phyloP scores from a whole-genome alignment of 2,797 vertebrate species.

The Sebastes paucispinis region DNA sequence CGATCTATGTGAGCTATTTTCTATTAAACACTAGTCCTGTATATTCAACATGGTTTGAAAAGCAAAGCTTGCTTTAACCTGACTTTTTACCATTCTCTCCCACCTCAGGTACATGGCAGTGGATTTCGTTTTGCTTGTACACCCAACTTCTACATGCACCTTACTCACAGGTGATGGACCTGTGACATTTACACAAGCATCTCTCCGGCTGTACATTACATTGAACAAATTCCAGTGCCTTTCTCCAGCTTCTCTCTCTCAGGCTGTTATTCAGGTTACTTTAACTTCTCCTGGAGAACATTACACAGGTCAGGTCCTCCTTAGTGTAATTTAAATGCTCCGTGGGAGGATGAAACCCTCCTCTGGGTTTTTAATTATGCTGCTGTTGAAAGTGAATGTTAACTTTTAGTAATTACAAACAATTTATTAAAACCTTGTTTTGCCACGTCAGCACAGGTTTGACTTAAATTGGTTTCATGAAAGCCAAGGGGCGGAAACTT shows the following conservation, averaged over 20 bases:
- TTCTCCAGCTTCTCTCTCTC: background rate
- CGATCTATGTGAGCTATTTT: background rate
- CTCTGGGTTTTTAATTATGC: background rate
- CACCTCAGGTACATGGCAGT: background rate
- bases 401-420: background rate
- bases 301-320: background rate
- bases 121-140: background rate
- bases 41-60: background rate
- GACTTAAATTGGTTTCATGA: background rate
- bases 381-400: background rate
- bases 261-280: background rate
- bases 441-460: background rate
- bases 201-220: background rate
- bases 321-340: background rate
- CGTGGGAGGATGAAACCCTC: background rate
- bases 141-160: background rate
- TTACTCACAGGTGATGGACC: background rate
- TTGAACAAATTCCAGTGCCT: background rate
- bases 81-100: background rate
- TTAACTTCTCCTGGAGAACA: background rate
- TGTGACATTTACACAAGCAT: conserved; percentile 2
- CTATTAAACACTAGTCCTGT: background rate
- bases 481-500: background rate
- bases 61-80: background rate
- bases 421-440: conserved; percentile 2